These are phyloP conservation scores for Hirtodrosophila histrioides DNA, from an alignment of 2,888 invertebrate genomes.

Conservation along the genomic window DNA sequence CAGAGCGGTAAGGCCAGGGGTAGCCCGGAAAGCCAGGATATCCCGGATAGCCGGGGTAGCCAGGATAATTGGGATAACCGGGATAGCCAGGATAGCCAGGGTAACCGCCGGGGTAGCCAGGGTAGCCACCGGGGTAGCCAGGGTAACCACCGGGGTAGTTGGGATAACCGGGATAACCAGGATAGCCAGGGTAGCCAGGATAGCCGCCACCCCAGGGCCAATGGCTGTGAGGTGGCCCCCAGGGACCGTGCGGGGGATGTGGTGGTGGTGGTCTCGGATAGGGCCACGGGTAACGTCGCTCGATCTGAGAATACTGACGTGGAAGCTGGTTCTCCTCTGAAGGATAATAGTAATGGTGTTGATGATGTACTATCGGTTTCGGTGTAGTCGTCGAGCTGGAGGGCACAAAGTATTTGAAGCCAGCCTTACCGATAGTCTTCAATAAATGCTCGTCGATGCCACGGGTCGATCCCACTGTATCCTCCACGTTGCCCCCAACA, in stretches of 20 bases:
- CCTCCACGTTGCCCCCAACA: slow-evolving; percentile 31
- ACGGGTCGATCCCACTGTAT: slow-evolving; percentile 43
- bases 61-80: slow-evolving; percentile 29
- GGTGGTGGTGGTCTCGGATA: slow-evolving; percentile 25
- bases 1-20: slow-evolving; percentile 40
- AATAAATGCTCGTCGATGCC: slow-evolving; percentile 57
- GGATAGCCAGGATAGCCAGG: slow-evolving; percentile 43
- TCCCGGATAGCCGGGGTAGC: slow-evolving; percentile 5
- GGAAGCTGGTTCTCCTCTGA: slow-evolving; percentile 61
- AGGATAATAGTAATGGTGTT: slow-evolving; percentile 70
- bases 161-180: slow-evolving; percentile 30
- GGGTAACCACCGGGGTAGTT: slow-evolving; percentile 22
- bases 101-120: slow-evolving; percentile 30
- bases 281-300: slow-evolving; percentile 28
- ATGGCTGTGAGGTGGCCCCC: slow-evolving; percentile 33
- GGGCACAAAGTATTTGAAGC: slow-evolving; percentile 61
- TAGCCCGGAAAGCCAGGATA: slow-evolving; percentile 38
- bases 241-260: slow-evolving; percentile 41
- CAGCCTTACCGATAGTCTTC: slow-evolving; percentile 68
- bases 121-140: slow-evolving; percentile 35
- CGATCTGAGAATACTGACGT: slow-evolving; percentile 42
- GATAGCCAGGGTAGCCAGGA: slow-evolving; percentile 29
- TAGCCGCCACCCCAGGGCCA: slow-evolving; percentile 33
- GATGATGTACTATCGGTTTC: slow-evolving; percentile 58
- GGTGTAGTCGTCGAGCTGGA: slow-evolving; percentile 41